phyloP scores from a whole-genome alignment of 1,140 invertebrate genomes.

The Adoxophyes honmai region DNA sequence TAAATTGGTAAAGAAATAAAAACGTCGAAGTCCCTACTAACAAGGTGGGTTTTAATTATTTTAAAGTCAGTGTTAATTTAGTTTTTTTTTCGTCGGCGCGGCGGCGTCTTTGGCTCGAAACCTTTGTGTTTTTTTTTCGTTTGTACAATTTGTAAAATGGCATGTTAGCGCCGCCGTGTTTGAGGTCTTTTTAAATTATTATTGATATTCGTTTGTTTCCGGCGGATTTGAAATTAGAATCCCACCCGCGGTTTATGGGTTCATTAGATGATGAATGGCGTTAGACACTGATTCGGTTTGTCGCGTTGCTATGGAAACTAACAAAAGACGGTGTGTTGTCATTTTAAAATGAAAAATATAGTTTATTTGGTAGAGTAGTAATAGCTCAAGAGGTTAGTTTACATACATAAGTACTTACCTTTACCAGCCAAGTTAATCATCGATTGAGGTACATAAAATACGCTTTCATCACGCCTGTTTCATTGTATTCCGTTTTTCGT shows the following conservation, averaged over 20 bases:
- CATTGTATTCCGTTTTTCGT: no score
- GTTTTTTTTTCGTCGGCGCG: conserved; percentile 46
- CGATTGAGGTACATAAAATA: no score
- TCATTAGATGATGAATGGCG: not conserved
- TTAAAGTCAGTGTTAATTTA: conserved; percentile 58
- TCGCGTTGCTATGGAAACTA: no score
- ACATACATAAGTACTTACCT: no score
- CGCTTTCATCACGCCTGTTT: no score
- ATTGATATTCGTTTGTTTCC: conserved; percentile 52
- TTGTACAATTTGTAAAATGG: conserved; percentile 64
- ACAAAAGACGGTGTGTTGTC: no score
- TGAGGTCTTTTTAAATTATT: conserved; percentile 53
- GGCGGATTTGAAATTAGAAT: conserved; percentile 20
- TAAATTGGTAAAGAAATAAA: conserved; percentile 32
- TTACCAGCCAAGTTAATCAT: no score
- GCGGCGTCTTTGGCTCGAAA: conserved; percentile 40
- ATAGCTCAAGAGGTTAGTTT: no score
- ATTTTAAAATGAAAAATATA: no score
- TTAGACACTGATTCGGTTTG: no score
- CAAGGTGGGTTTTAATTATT: conserved; percentile 65
- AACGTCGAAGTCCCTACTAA: conserved; percentile 40
- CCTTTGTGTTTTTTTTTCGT: conserved; percentile 38
- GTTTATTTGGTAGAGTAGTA: no score
- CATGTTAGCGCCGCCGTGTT: conserved; percentile 50
- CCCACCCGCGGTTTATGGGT: conserved; percentile 2